Percentiles rank a stretch among this genome's conserved stretches.
phyloP scores from a whole-genome alignment of 2,888 invertebrate species.

The Melanostoma mellinum region DNA sequence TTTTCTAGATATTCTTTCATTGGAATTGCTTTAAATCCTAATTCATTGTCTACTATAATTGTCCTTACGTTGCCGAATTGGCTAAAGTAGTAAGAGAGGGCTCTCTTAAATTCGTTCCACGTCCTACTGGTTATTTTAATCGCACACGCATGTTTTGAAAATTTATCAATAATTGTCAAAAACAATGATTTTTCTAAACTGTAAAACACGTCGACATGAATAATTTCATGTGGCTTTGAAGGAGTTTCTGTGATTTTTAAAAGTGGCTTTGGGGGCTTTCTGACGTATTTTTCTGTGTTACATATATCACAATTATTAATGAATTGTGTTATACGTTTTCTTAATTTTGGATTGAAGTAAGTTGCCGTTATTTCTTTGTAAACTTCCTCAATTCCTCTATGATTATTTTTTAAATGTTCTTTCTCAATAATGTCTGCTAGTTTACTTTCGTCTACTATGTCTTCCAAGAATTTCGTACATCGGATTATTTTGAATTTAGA shows the following conservation, averaged over 20 bases:
- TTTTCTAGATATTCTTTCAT: slow-evolving; percentile 60
- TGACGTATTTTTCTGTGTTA: slow-evolving; percentile 12
- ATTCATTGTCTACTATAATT: slow-evolving; percentile 66
- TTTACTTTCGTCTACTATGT: slow-evolving; percentile 41
- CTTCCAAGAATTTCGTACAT: slow-evolving; percentile 24
- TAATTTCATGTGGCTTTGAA: slow-evolving; percentile 71
- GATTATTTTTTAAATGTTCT: slow-evolving; percentile 27
- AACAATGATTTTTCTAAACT: slow-evolving; percentile 63
- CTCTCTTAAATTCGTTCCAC: slow-evolving; percentile 68
- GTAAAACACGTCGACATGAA: slow-evolving; percentile 74
- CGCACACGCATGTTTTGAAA: slow-evolving; percentile 73
- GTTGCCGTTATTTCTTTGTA: slow-evolving; percentile 30
- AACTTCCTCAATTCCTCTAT: not conserved
- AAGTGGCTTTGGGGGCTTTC: slow-evolving; percentile 3
- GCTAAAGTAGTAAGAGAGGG: slow-evolving; percentile 55
- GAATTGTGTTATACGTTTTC: not conserved
- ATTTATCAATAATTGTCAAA: slow-evolving; percentile 74
- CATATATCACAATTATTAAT: slow-evolving; percentile 21
- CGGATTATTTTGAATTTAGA: slow-evolving; percentile 16
- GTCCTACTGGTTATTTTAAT: slow-evolving; percentile 59
- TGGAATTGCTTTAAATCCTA: slow-evolving; percentile 70
- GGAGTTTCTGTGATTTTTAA: slow-evolving; percentile 74
- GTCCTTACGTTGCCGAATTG: slow-evolving; percentile 53
- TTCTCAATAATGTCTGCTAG: slow-evolving; percentile 43
- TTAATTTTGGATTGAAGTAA: slow-evolving; percentile 10